Conservation (phyloP, 2,888 invertebrate genomes). For the Mesochorus sp. region DNA sequence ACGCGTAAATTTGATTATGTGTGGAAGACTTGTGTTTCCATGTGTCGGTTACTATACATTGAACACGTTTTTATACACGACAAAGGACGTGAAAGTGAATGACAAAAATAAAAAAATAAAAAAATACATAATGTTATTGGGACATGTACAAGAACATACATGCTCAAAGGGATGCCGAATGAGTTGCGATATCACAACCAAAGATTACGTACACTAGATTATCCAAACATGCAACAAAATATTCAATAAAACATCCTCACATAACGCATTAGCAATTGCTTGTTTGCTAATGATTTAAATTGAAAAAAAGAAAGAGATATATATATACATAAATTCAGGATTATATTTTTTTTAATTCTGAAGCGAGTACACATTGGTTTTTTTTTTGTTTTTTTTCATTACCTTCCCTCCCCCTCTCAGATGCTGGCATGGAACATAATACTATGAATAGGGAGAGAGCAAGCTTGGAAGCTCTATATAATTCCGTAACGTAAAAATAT, state of each 20-base stretch:
- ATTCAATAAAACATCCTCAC: conserved; percentile 44
- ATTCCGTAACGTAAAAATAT: conserved; percentile 18
- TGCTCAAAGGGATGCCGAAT: conserved; percentile 30
- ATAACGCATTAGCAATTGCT: conserved; percentile 27
- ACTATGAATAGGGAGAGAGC: conserved; percentile 71
- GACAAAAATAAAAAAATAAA: neutral
- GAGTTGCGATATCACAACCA: conserved; percentile 17
- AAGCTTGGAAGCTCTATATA: conserved; percentile 68
- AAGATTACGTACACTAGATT: conserved; percentile 29
- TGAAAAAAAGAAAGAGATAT: too few relatives aligned
- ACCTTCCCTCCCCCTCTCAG: conserved; percentile 86
- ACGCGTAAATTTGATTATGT: conserved; percentile 5
- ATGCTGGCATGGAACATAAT: conserved; percentile 85
- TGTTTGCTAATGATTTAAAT: conserved; percentile 1
- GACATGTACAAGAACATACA: conserved; percentile 13
- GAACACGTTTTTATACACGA: conserved; percentile 4
- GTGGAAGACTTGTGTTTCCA: conserved; percentile 19
- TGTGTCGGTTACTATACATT: neutral
- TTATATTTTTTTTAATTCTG: too few relatives aligned
- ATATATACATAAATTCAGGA: conserved; percentile 4
- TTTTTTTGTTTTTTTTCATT: conserved; percentile 72
- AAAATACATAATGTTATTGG: conserved; percentile 12
- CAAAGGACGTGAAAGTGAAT: neutral
- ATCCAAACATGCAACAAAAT: conserved; percentile 58
- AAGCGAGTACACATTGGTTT: conserved; percentile 67